phyloP scores from a whole-genome alignment of 2,888 invertebrate genomes.

The Metacarcinus magister region DNA sequence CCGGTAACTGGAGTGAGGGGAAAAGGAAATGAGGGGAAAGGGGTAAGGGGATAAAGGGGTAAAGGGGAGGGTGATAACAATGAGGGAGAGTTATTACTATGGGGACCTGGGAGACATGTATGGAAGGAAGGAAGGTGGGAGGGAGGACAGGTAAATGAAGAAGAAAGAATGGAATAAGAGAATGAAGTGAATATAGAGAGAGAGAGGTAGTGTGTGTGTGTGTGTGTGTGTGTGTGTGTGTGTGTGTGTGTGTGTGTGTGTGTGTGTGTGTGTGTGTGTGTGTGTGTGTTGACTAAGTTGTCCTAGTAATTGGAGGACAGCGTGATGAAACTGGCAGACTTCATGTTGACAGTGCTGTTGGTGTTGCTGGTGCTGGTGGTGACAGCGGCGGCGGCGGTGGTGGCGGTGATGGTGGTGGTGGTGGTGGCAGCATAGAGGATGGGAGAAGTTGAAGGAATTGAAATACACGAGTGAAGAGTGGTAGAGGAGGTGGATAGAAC shows the following conservation, averaged over 20 bases:
- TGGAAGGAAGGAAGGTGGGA: neutral
- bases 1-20: neutral
- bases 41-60: neutral
- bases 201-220: neutral
- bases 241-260: conserved; percentile 26
- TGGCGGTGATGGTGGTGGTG: neutral
- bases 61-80: neutral
- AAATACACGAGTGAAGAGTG: neutral
- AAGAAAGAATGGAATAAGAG: neutral
- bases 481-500: too few relatives aligned
- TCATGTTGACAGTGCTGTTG: neutral
- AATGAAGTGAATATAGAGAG: neutral
- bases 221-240: conserved; percentile 26
- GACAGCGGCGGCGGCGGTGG: neutral
- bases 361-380: neutral
- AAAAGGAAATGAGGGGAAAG: neutral
- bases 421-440: neutral
- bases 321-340: conserved; percentile 35
- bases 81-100: neutral
- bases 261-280: conserved; percentile 28
- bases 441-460: neutral
- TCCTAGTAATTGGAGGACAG: neutral
- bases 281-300: conserved; percentile 43
- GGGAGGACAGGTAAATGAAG: neutral
- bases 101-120: neutral